Evolutionary conservation across 2,797 vertebrate species (phyloP).

Genomic region (Cichlasoma orientale): DNA sequence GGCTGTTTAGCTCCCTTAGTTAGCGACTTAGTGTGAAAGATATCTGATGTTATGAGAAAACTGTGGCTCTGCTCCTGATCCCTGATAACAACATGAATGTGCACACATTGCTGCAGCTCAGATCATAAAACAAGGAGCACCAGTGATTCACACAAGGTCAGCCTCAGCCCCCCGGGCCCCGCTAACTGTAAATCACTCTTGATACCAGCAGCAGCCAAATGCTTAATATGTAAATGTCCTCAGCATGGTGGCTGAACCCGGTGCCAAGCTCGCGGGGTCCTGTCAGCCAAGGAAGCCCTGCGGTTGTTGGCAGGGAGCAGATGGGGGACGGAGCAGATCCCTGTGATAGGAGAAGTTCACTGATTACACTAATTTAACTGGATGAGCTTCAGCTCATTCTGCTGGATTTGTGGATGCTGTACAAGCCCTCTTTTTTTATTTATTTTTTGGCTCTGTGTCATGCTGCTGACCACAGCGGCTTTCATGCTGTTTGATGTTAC

Average conservation of each 20-base stretch:
- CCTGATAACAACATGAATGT: constrained; percentile 23
- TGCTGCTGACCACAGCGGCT: constrained; percentile 11
- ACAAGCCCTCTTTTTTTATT: background rate
- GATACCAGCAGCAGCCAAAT: constrained; percentile 38
- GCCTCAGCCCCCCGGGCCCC: background rate
- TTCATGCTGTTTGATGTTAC: background rate
- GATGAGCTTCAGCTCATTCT: constrained; percentile 47
- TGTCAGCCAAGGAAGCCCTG: constrained; percentile 13
- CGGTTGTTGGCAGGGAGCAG: constrained; percentile 44
- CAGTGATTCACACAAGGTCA: constrained; percentile 48
- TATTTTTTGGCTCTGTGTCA: background rate
- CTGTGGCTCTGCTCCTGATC: background rate
- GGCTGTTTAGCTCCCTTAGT: background rate
- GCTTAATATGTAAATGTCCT: constrained; percentile 59
- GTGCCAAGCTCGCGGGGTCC: constrained; percentile 44
- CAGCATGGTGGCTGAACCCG: constrained; percentile 43
- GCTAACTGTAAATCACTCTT: constrained; percentile 49
- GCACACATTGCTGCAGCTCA: background rate
- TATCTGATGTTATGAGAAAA: constrained; percentile 2
- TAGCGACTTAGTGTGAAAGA: background rate
- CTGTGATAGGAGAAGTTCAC: constrained; percentile 43
- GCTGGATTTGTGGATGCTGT: constrained; percentile 11
- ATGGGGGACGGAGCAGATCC: constrained; percentile 36
- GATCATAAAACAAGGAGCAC: constrained; percentile 29
- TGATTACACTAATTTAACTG: constrained; percentile 52